Base-by-base conservation (phyloP, 1,140 invertebrate species). In the Zaprionus inermis region DNA sequence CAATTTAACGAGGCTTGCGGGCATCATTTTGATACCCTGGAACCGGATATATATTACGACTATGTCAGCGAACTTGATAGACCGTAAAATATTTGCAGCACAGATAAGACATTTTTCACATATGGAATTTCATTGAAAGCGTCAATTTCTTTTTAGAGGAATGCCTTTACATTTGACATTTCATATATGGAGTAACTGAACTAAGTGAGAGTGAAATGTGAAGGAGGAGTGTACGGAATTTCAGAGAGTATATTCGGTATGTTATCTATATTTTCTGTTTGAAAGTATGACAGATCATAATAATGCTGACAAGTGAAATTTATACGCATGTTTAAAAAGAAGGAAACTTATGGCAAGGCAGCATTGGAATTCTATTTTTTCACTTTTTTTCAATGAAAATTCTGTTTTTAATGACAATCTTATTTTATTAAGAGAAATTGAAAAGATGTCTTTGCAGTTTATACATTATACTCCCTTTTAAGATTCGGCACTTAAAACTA, bases 1-100 rank as follows among this genome's bases (percentile, higher is more conserved):
- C 76, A 83, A 83, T 82, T 88, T 80, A 78, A 88, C 67, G 73
- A 88, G 70, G 65, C 79, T 69, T 79, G 65, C 54, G 84, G 74
- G 68, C 71, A 69, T 69, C 67, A 16, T 18, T 72, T 36, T 57
- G 30, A 72, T 75, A 70, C 70, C n/a, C 64, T 74, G 16, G 24
- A 28, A 44, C n/a, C 38, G 36, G n/a, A 59, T 20, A 9, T n/a
- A 44, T 28, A 24, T 46, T 24, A 41, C 24, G 36, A 44, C 38
- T 59, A 16, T 28, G 24, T 22, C 22, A 5, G 14, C 11, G 2
- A 14, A 54, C 51, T 30, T 30, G 51, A 0, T 14, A 52, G 14
- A 10, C 24, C 51, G 44, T 46, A 46, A 46, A 46, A 20, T 20
- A 28, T 18, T 16, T 18, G n/a, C n/a, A 7, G 9, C 36, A n/a